These are phyloP conservation scores for Drosophila tani DNA, from an alignment of 1,140 invertebrate species.

Conservation along the genomic window DNA sequence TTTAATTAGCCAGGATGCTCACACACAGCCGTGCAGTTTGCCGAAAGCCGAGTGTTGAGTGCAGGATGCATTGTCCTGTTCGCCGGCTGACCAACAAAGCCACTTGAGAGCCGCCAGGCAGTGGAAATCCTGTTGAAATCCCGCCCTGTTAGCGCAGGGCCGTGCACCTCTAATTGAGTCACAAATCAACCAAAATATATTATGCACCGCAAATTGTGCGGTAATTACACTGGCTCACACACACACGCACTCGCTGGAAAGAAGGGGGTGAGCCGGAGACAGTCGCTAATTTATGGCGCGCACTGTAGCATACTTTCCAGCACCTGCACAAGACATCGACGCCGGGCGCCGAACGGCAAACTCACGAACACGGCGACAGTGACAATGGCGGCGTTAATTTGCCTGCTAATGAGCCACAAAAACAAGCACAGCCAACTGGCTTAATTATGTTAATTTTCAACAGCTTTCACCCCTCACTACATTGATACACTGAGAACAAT, in stretches of 20 bases:
- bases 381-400: constrained; percentile 74
- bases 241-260: neutral
- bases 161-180: constrained; percentile 81
- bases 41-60: constrained; percentile 39
- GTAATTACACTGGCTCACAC: constrained; percentile 58
- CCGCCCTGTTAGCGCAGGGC: neutral
- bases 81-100: constrained; percentile 66
- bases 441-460: constrained; percentile 74
- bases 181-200: constrained; percentile 84
- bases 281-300: constrained; percentile 73
- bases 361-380: constrained; percentile 12
- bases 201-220: constrained; percentile 74
- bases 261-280: constrained; percentile 9
- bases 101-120: constrained; percentile 70
- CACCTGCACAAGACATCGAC: constrained; percentile 62
- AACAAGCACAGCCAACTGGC: constrained; percentile 54
- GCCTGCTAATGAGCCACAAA: constrained; percentile 73
- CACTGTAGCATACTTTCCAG: constrained; percentile 75
- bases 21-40: constrained; percentile 39
- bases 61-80: constrained; percentile 62
- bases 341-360: constrained; percentile 13
- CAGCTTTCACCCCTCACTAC: constrained; percentile 11
- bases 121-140: constrained; percentile 56
- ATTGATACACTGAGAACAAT: constrained; percentile 9
- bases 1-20: constrained; percentile 72